Conservation (phyloP, 2,797 vertebrate species). For the Parauchenoglanis ngamensis region DNA sequence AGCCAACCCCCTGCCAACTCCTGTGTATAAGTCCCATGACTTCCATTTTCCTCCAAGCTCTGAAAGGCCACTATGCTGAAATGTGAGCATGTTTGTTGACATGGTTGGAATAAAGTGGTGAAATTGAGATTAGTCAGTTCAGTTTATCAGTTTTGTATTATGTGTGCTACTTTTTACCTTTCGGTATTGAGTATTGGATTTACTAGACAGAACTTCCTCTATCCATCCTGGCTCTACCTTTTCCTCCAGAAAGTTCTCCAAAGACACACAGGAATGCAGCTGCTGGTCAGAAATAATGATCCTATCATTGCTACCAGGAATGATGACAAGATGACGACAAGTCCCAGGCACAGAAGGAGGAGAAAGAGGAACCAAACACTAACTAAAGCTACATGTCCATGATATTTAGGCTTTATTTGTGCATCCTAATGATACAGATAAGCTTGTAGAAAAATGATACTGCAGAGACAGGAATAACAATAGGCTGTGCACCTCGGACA, state of each 20-base stretch:
- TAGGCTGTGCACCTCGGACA: background rate
- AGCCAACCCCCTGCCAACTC: too few relatives aligned
- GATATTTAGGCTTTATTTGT: slow-evolving; percentile 13
- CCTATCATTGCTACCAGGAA: slow-evolving; percentile 40
- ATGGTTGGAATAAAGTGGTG: too few relatives aligned
- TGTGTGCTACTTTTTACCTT: too few relatives aligned
- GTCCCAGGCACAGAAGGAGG: slow-evolving; percentile 26
- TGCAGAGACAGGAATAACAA: background rate
- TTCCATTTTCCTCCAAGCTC: too few relatives aligned
- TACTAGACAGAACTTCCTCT: background rate
- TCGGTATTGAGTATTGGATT: too few relatives aligned
- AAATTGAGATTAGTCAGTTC: too few relatives aligned
- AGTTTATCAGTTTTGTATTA: too few relatives aligned
- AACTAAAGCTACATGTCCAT: slow-evolving; percentile 36
- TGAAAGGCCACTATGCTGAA: too few relatives aligned
- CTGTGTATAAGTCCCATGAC: too few relatives aligned
- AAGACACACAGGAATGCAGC: slow-evolving; percentile 40
- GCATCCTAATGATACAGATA: slow-evolving; percentile 30
- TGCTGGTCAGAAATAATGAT: slow-evolving; percentile 45
- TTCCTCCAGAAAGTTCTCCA: slow-evolving; percentile 25
- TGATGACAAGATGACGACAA: slow-evolving; percentile 35
- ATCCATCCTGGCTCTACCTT: slow-evolving; percentile 5
- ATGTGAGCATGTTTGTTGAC: too few relatives aligned
- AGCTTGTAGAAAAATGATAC: slow-evolving; percentile 1
- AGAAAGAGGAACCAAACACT: slow-evolving; percentile 19